Conservation (phyloP, 2,113 vertebrate genomes). For the Centrocercus urophasianus region DNA sequence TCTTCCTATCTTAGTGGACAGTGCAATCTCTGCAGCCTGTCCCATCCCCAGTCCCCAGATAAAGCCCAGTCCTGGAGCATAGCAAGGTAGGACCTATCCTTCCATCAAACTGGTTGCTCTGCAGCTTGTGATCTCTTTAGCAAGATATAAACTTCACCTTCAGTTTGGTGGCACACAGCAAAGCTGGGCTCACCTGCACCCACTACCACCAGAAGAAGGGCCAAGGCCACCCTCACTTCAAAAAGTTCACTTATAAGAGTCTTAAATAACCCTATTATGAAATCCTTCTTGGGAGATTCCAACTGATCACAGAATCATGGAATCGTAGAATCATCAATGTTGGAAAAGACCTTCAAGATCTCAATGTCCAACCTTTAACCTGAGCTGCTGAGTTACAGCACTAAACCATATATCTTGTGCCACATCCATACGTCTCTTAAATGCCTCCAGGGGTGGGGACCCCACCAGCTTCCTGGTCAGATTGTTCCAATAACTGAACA, state of each 20-base stretch:
- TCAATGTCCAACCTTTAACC: background rate
- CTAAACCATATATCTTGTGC: background rate
- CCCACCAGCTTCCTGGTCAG: background rate
- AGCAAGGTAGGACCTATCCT: background rate
- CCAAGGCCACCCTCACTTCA: fast-evolving
- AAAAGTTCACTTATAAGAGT: background rate
- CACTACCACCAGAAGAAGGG: background rate
- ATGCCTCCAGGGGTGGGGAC: background rate
- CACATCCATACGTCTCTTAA: background rate
- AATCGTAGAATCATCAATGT: background rate
- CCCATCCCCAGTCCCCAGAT: background rate
- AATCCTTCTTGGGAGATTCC: background rate
- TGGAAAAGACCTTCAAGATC: background rate
- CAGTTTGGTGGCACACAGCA: background rate
- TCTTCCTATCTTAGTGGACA: background rate
- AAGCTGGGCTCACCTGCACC: background rate
- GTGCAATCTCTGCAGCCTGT: fast-evolving
- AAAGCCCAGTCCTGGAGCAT: background rate
- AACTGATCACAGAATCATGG: background rate
- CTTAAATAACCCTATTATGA: background rate
- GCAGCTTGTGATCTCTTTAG: background rate
- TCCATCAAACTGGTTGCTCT: background rate
- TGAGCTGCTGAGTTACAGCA: background rate
- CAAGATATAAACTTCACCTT: background rate
- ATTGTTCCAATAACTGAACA: background rate